Percentiles rank a stretch among this genome's conserved stretches.
phyloP scores from a whole-genome alignment of 2,113 vertebrate species.

The Epinephelus fuscoguttatus region DNA sequence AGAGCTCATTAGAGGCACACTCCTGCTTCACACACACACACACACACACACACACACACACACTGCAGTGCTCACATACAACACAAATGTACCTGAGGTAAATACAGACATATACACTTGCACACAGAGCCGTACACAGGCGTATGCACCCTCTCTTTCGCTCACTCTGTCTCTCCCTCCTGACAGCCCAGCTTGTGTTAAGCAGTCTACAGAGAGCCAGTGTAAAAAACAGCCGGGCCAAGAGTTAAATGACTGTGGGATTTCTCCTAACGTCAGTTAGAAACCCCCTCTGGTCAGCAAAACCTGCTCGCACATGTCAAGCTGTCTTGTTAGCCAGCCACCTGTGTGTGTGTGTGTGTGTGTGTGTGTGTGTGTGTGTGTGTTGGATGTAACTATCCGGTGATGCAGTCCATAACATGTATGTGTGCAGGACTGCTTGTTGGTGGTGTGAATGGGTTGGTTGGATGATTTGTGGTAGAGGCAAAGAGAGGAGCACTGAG shows the following conservation, averaged over 20 bases:
- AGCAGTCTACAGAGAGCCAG: constrained; percentile 55
- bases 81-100: neutral
- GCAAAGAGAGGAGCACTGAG: constrained; percentile 11
- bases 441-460: constrained; percentile 18
- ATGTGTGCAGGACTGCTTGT: constrained; percentile 2
- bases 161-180: neutral
- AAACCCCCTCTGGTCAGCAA: constrained; percentile 69
- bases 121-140: neutral
- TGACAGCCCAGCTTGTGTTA: constrained; percentile 51
- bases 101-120: constrained; percentile 9
- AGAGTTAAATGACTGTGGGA: constrained; percentile 76
- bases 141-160: neutral
- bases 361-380: neutral
- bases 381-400: constrained; percentile 20
- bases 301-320: constrained; percentile 68
- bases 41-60: neutral
- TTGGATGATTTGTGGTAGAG: constrained; percentile 33
- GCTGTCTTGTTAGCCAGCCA: constrained; percentile 75
- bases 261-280: constrained; percentile 72
- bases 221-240: constrained; percentile 53
- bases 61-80: neutral
- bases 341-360: neutral
- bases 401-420: constrained; percentile 4
- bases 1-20: constrained; percentile 54
- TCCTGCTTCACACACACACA: neutral